Evolutionary conservation across 2,888 invertebrate genomes (phyloP).

Genomic region (Horisme vitalbata): DNA sequence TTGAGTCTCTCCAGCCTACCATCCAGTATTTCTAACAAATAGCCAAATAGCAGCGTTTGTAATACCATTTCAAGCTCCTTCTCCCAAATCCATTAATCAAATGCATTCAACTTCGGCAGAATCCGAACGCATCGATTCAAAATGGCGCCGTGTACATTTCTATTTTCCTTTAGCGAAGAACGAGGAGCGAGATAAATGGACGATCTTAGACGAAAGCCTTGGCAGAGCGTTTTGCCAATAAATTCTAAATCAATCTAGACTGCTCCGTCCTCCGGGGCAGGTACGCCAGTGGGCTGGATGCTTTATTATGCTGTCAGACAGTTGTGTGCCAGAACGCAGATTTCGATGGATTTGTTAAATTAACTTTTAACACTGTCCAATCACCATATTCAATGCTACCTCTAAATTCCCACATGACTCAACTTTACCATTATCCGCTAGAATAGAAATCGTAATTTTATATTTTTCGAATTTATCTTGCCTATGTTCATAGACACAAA

Average conservation of each 20-base stretch:
- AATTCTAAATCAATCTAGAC: slow-evolving; percentile 71
- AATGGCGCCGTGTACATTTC: slow-evolving; percentile 33
- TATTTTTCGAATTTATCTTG: too few relatives aligned
- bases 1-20: too few relatives aligned
- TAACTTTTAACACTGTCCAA: too few relatives aligned
- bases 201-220: slow-evolving; percentile 62
- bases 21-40: too few relatives aligned
- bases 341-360: too few relatives aligned
- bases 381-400: too few relatives aligned
- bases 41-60: too few relatives aligned
- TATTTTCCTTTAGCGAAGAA: slow-evolving; percentile 26
- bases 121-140: slow-evolving; percentile 27
- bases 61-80: too few relatives aligned
- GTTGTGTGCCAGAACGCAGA: slow-evolving; percentile 14
- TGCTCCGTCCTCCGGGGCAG: slow-evolving; percentile 31
- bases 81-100: slow-evolving; percentile 28
- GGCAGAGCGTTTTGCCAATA: slow-evolving; percentile 65
- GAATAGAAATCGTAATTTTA: too few relatives aligned
- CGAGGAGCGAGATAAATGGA: slow-evolving; percentile 61
- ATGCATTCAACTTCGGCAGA: slow-evolving; percentile 29
- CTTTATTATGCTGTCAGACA: slow-evolving; percentile 19
- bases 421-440: too few relatives aligned
- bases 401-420: too few relatives aligned
- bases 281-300: slow-evolving; percentile 14
- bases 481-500: too few relatives aligned